phyloP scores from a whole-genome alignment of 2,113 vertebrate species.

The Burhinus bistriatus region DNA sequence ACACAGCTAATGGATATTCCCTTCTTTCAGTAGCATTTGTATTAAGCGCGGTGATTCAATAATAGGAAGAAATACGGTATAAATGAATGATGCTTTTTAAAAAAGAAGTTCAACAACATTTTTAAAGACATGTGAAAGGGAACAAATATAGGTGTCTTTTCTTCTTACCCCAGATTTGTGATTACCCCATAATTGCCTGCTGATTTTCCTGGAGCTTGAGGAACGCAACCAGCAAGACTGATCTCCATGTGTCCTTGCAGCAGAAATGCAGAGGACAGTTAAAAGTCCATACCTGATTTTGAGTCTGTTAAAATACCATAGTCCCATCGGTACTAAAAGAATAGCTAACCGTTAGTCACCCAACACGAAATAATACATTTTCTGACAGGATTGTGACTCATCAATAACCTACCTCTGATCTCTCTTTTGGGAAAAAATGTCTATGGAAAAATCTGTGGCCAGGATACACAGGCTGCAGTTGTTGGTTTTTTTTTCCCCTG shows the following conservation, averaged over 20 bases:
- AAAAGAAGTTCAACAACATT: neutral
- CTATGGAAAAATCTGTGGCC: neutral
- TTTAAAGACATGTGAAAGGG: neutral
- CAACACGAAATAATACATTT: neutral
- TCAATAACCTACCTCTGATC: neutral
- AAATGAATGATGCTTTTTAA: neutral
- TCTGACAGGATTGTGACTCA: neutral
- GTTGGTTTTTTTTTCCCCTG: rapidly evolving
- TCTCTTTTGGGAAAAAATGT: neutral
- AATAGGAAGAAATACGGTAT: neutral
- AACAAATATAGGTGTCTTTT: neutral
- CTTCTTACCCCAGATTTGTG: neutral
- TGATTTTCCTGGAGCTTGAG: neutral
- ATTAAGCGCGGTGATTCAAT: neutral
- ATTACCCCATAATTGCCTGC: neutral
- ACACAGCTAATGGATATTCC: neutral
- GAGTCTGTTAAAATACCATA: neutral
- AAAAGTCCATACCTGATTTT: neutral
- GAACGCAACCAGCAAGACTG: neutral
- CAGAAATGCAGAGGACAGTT: neutral
- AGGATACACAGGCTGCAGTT: neutral
- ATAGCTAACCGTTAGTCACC: neutral
- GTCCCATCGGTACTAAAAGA: neutral
- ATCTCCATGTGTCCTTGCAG: neutral
- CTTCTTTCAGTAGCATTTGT: neutral